Evolutionary conservation across 1,140 invertebrate genomes (phyloP), one percentile per base, ranked within the genome.

Genomic region (Kradibia gibbosae): DNA sequence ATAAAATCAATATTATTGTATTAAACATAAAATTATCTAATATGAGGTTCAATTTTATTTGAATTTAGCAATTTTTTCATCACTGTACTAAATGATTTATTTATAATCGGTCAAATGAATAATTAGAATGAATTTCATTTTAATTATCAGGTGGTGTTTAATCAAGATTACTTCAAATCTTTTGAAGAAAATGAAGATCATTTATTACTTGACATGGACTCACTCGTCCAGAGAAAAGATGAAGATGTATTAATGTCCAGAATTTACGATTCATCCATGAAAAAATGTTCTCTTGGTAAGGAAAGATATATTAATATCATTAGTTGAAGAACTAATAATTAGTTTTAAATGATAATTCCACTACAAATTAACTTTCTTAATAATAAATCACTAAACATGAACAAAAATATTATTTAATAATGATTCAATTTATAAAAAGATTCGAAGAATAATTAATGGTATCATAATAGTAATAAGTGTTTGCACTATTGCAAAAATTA

Each of bases 161-260:
- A 74, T 4, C 74, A 82, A 60, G 81, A 84, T 15, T 84, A 82
- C 60, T 84, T 82, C 70, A 45, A 67, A 8, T 60, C 50, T 2
- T 83, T 82, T 70, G 87, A 88, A 22, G 88, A 88, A 10, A 86
- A 87, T 67, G 88, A 88, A 65, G 87, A 88, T 60, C 89, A 86
- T 67, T 86, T 86, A 25, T 77, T 90, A 17, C 81, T 90, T 42
- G 89, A 91, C 78, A 87, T 91, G 88, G 90, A 91, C 82, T 87
- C 88, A 0, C 83, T 87, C 50, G 86, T 85, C 13, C 67, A 83
- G 22, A 84, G 85, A 67, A 86, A 85, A 78, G 86, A 85, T 50
- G 86, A 85, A 53, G 85, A 82, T 34, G 70, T 78, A 7, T 57
- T 83, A 15, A 80, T 82, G 8, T 83, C 76, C 11, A 83, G 84